Evolutionary conservation across 2,113 vertebrate species (phyloP), one percentile per base, ranked within the genome.

Genomic region (Mustela nigripes): DNA sequence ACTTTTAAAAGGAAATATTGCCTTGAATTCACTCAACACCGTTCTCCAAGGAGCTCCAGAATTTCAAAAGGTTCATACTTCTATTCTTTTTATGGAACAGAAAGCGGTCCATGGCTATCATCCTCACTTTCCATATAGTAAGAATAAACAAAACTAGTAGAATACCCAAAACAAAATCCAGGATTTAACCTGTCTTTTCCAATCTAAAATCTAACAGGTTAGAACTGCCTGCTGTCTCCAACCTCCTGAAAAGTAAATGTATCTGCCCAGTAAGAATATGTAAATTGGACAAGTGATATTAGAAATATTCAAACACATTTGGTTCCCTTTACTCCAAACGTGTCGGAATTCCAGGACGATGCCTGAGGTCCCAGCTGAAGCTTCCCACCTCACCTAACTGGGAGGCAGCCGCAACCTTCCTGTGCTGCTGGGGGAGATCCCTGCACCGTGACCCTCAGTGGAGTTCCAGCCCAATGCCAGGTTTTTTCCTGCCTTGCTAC

Each of bases 1-100:
- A 89, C 88, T 92, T 83, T 73, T 76, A 65, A 91, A 76, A 95
- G 89, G 22, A 93, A 86, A 60, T 11, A 28, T 45, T 83, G 48
- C 56, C 58, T 81, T 88, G 45, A 91, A 53, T 74, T 80, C 84
- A 78, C 26, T 48, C 0, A 69, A 42, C 31, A 85, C 11, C 73
- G 63, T 96, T 67, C 63, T 81, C 81, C 21, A 53, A 53, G 79
- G n/a, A 95, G 31, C 60, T 67, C 36, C 78, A 76, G 36, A 71
- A 82, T 96, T 89, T 95, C 78, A 58, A 69, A 92, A 81, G 11
- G n/a, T 56, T 74, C 58, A 56, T 11, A 78, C 22, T 79, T 42
- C 63, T 1, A 45, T 53, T 82, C 33, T 65, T 94, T 91, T 62
- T 56, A n/a, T 2, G 92, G 71, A 94, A 80, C 22, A 91, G 67